These are phyloP conservation scores for Fregetta grallaria DNA, from an alignment of 2,113 vertebrate species.

Conservation along the genomic window DNA sequence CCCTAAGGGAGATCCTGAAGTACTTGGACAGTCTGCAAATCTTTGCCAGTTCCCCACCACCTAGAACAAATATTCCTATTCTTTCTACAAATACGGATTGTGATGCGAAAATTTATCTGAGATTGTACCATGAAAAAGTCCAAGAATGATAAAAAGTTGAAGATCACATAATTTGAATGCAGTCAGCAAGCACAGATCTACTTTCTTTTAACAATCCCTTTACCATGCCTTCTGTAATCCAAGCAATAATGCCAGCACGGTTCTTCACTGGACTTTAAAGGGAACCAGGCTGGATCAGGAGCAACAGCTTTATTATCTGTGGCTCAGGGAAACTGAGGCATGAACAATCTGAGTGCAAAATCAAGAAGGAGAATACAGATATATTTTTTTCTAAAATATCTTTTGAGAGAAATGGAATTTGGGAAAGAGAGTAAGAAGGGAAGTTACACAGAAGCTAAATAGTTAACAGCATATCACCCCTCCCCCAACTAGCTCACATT, in stretches of 20 bases:
- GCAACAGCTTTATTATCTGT: neutral
- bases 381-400: neutral
- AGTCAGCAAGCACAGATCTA: neutral
- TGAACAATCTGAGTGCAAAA: rapidly evolving
- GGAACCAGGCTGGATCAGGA: neutral
- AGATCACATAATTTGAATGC: neutral
- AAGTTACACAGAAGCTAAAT: neutral
- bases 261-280: neutral
- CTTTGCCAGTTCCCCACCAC: neutral
- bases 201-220: neutral
- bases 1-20: neutral
- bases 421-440: neutral
- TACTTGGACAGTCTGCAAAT: neutral
- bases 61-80: neutral
- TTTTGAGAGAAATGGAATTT: neutral
- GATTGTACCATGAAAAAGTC: neutral
- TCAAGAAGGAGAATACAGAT: neutral
- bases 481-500: slow-evolving; percentile 59
- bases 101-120: neutral
- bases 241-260: neutral
- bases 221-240: neutral
- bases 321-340: neutral
- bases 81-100: neutral
- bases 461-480: slow-evolving; percentile 36
- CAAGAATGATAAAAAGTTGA: neutral